Conservation (phyloP, 2,797 vertebrate genomes). For the Urophycis tenuis region DNA sequence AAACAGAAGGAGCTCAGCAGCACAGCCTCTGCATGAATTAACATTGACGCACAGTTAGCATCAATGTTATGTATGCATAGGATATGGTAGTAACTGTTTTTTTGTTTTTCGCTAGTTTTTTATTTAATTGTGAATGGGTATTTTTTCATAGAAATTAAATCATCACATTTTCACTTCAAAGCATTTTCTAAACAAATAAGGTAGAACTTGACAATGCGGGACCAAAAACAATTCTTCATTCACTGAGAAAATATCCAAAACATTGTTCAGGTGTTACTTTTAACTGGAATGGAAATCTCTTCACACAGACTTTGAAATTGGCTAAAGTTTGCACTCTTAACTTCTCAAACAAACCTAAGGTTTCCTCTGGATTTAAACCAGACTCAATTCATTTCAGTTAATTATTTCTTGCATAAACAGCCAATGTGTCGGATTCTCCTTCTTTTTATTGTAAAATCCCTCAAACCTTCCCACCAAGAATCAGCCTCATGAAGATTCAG, state of each 20-base stretch:
- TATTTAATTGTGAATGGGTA: not conserved
- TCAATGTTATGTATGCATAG: not conserved
- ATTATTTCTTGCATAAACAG: not conserved
- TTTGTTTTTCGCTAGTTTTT: not conserved
- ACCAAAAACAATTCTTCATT: not conserved
- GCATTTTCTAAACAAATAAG: not conserved
- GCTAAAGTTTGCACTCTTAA: not conserved
- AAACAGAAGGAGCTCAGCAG: not conserved
- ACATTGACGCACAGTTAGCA: not conserved
- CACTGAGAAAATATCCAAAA: not conserved
- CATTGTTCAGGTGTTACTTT: not conserved
- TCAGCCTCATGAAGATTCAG: too few relatives aligned
- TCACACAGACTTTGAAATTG: not conserved
- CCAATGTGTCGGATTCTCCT: too few relatives aligned
- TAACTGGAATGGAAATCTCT: not conserved
- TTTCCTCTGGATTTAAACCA: not conserved
- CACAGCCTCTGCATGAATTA: too few relatives aligned
- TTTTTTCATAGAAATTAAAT: too few relatives aligned
- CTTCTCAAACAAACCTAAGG: not conserved
- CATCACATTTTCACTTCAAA: not conserved
- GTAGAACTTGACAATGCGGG: not conserved
- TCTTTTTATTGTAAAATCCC: not conserved
- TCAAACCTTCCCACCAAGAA: not conserved
- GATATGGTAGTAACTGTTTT: not conserved
- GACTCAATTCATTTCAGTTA: not conserved